Evolutionary conservation across 2,888 invertebrate species (phyloP), one percentile per base, ranked within the genome.

Genomic region (Branchipolynoe longqiensis): DNA sequence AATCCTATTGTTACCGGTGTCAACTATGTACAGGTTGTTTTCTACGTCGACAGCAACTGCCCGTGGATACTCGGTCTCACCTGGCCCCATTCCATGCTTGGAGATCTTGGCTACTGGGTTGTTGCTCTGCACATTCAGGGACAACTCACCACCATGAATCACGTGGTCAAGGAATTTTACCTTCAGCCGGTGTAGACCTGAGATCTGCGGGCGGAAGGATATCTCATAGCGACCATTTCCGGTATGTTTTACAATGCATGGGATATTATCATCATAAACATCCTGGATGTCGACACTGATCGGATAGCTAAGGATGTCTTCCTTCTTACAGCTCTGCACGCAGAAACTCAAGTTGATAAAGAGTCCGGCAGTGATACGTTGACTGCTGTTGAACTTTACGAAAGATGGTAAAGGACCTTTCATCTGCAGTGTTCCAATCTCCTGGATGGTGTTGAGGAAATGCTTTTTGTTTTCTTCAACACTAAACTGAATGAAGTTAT

Each of bases 1-100:
- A n/a, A 88, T 88, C 38, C 88, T 85, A 78, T 82, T 85, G 59
- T 88, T 89, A 28, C 89, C 89, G 0, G 88, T 86, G 73, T 89
- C 89, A 0, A 87, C 89, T 8, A 89, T 82, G 62, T 87, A 89
- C 1, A 89, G 18, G 81, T 84, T 86, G 73, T 87, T 83, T 18
- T 84, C 48, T 14, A 14, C 64, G 59, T 89, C 89, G 1, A 89
- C 85, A 14, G 88, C 81, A 0, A 89, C 86, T 14, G 88, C 87
- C 14, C 89, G 48, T 1, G 89, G 89, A 78, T 86, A 89, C 64
- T 86, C 87, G 62, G 88, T 85, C 59, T 87, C 82, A 3, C 84
- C 86, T 33, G 73, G 81, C 3, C 59, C 84, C 40, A 36, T 73
- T 0, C 87, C 88, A 58, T 85, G 83, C n/a, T 48, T 62, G 1